These are phyloP conservation scores for Cyprinodon diabolis DNA, from an alignment of 2,797 vertebrate species.

Conservation along the genomic window DNA sequence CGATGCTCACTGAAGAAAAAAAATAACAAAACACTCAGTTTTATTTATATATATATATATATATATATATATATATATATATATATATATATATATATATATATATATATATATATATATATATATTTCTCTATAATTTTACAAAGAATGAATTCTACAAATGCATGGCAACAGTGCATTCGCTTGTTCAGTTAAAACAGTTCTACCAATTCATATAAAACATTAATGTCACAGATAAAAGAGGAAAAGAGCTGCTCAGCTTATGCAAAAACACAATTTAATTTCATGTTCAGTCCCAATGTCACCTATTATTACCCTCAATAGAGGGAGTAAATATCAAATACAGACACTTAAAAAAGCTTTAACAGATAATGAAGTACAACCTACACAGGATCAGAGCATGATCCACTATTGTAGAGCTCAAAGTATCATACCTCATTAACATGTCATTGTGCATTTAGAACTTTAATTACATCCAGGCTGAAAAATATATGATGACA, in stretches of 20 bases:
- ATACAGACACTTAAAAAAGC: too few relatives aligned
- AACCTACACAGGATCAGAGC: background rate
- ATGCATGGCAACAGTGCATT: too few relatives aligned
- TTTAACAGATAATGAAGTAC: background rate
- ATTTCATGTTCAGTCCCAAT: constrained; percentile 35
- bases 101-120: too few relatives aligned
- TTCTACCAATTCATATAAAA: constrained; percentile 19
- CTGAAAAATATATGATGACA: constrained; percentile 1
- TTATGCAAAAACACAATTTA: constrained; percentile 22
- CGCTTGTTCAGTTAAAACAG: background rate
- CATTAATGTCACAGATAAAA: constrained; percentile 8
- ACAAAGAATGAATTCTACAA: too few relatives aligned
- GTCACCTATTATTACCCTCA: constrained; percentile 19
- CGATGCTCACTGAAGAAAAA: background rate
- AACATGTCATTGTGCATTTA: constrained; percentile 19
- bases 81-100: too few relatives aligned
- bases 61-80: too few relatives aligned
- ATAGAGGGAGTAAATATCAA: constrained; percentile 45
- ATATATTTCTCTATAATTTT: too few relatives aligned
- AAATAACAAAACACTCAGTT: background rate
- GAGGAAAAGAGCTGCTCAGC: constrained; percentile 10
- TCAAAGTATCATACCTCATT: constrained; percentile 6
- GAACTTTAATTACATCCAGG: constrained; percentile 13
- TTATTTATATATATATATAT: constrained; percentile 20
- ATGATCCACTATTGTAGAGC: background rate